Evolutionary conservation across 2,113 vertebrate species (phyloP).

Genomic region (Baryphthengus martii): DNA sequence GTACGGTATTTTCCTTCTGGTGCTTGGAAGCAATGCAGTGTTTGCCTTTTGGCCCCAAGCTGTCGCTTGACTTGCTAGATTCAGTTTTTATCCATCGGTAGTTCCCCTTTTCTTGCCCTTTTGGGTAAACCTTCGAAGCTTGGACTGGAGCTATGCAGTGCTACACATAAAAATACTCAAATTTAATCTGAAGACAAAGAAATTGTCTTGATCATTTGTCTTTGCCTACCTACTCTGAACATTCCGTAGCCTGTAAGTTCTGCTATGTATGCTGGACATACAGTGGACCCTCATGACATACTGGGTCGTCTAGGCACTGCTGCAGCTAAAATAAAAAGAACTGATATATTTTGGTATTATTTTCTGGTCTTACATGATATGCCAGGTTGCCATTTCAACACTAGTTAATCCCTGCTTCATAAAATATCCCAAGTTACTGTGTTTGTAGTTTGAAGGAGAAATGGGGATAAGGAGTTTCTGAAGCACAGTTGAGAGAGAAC

Average conservation of each 20-base stretch:
- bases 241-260: not conserved
- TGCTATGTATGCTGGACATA: accelerated
- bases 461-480: not conserved
- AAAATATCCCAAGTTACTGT: not conserved
- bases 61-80: not conserved
- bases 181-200: not conserved
- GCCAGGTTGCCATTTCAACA: not conserved
- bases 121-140: not conserved
- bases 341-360: not conserved
- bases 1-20: not conserved
- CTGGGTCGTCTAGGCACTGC: not conserved
- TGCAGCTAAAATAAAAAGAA: not conserved
- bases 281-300: not conserved
- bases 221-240: not conserved
- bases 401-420: not conserved
- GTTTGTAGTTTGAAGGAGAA: not conserved
- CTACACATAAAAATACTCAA: not conserved
- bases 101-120: not conserved
- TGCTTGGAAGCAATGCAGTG: not conserved
- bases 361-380: not conserved
- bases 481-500: not conserved
- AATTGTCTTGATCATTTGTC: not conserved
- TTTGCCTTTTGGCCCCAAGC: not conserved
- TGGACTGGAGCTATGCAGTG: not conserved
- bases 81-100: not conserved